Percentiles rank a stretch among this genome's conserved stretches.
Evolutionary conservation across 2,797 vertebrate species (phyloP).

Genomic region (Microhierax caerulescens): DNA sequence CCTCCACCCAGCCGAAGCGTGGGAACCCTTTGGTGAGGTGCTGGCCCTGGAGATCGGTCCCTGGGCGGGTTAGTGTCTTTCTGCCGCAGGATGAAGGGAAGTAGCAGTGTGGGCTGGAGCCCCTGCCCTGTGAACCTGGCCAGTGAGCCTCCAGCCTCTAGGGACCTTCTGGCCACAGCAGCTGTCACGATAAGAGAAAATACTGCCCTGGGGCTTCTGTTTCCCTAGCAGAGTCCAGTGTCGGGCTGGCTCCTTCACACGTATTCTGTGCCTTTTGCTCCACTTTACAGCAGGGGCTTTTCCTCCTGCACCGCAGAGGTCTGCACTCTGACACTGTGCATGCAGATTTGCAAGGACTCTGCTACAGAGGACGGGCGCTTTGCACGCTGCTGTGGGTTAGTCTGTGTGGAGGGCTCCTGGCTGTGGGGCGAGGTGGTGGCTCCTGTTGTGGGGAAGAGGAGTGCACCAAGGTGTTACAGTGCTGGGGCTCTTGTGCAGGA

Average conservation of each 20-base stretch:
- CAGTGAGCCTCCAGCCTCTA: neutral
- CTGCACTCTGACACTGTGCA: neutral
- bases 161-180: neutral
- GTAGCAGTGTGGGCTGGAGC: neutral
- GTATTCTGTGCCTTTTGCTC: neutral
- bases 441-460: neutral
- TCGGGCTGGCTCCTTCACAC: neutral
- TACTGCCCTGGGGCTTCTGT: fast-evolving
- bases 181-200: fast-evolving
- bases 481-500: neutral
- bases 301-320: neutral
- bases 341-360: fast-evolving
- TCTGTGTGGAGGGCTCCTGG: neutral
- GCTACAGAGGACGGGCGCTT: neutral
- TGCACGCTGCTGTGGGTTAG: fast-evolving
- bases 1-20: neutral
- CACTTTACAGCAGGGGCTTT: neutral
- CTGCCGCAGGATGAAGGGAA: neutral
- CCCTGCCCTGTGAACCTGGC: neutral
- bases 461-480: neutral
- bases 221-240: neutral
- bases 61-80: neutral
- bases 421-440: fast-evolving
- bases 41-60: neutral
- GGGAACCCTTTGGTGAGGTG: neutral